Conservation (phyloP, 2,888 invertebrate species). For the Tiliacea citrago region DNA sequence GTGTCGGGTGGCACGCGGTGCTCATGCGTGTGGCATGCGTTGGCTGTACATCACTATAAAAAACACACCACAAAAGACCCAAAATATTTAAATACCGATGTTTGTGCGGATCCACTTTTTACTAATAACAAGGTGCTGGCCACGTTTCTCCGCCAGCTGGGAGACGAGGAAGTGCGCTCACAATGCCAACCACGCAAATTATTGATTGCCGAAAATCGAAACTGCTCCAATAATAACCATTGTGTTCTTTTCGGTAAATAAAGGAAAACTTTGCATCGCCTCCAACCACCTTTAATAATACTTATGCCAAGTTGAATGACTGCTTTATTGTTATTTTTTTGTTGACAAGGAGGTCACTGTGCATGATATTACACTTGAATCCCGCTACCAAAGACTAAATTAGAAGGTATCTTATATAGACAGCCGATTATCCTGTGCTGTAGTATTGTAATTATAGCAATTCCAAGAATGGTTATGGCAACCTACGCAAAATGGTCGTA, state of each 20-base stretch:
- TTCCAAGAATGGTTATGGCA: conserved; percentile 74
- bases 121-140: conserved; percentile 83
- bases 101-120: conserved; percentile 81
- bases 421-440: conserved; percentile 67
- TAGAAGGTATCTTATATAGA: conserved; percentile 69
- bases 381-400: conserved; percentile 72
- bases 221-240: conserved; percentile 71
- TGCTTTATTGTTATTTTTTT: conserved; percentile 80
- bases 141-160: conserved; percentile 86
- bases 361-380: conserved; percentile 71
- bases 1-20: conserved; percentile 73
- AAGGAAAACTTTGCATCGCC: conserved; percentile 66
- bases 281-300: conserved; percentile 75
- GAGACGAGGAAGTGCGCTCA: conserved; percentile 82
- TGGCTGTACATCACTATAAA: conserved; percentile 65
- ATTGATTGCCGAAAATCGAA: conserved; percentile 82
- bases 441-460: conserved; percentile 74
- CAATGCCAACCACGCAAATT: conserved; percentile 79
- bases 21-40: conserved; percentile 74
- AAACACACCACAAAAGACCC: conserved; percentile 78
- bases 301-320: conserved; percentile 79
- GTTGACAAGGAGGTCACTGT: conserved; percentile 71
- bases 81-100: conserved; percentile 80
- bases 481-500: conserved; percentile 76
- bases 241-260: conserved; percentile 62